Percentiles rank a stretch among this genome's conserved stretches.
Evolutionary conservation across 1,140 invertebrate species (phyloP).

Genomic region (Panagrolaimus sp.): DNA sequence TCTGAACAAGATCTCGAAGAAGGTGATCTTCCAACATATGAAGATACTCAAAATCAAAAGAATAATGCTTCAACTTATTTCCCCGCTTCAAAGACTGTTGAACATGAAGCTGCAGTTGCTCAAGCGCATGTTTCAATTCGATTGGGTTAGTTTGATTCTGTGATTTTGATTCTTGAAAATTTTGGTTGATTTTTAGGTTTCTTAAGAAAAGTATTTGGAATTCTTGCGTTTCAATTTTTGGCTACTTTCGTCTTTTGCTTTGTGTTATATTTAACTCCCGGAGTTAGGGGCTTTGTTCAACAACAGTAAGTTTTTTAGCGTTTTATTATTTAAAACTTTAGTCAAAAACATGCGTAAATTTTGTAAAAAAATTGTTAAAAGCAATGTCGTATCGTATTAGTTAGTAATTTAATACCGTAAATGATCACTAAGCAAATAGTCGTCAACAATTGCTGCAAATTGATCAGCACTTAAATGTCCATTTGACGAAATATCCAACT

Average conservation of each 20-base stretch:
- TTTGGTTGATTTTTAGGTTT: constrained; percentile 45
- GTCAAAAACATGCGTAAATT: background rate
- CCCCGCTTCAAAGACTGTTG: background rate
- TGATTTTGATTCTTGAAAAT: constrained; percentile 12
- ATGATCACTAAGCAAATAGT: constrained; percentile 48
- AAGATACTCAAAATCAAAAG: background rate
- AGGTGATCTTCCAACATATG: background rate
- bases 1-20: constrained; percentile 12
- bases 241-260: constrained; percentile 47
- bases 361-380: too few relatives aligned
- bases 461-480: constrained; percentile 52
- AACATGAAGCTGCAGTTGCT: constrained; percentile 31
- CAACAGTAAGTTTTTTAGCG: constrained; percentile 54
- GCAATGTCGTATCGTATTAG: background rate
- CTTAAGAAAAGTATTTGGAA: constrained; percentile 55
- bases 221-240: constrained; percentile 52
- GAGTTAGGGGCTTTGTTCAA: constrained; percentile 47
- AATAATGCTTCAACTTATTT: background rate
- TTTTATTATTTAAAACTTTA: constrained; percentile 20
- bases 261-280: constrained; percentile 51
- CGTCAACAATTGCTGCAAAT: constrained; percentile 58
- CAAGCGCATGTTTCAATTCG: constrained; percentile 44
- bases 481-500: constrained; percentile 54
- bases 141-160: constrained; percentile 30
- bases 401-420: constrained; percentile 11